Evolutionary conservation across 2,113 vertebrate genomes (phyloP).

Genomic region (Cynoglossus semilaevis): DNA sequence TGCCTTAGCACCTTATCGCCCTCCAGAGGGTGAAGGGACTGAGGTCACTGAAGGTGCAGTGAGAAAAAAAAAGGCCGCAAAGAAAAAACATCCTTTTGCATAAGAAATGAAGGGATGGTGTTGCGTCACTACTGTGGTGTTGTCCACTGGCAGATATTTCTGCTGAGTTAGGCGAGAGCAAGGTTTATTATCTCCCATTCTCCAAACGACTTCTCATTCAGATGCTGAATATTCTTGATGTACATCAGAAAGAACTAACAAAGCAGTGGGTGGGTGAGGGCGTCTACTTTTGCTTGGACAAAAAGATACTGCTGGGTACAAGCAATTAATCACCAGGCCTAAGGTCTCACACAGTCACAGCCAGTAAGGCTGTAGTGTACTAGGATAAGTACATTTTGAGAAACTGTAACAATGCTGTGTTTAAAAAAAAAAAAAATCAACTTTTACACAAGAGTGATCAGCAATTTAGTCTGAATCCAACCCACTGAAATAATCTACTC

Average conservation of each 20-base stretch:
- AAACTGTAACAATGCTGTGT: no score
- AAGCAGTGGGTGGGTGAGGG: constrained; percentile 60
- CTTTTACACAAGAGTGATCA: no score
- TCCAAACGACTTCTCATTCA: constrained; percentile 18
- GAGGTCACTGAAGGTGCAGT: constrained; percentile 13
- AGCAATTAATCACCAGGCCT: constrained; percentile 70
- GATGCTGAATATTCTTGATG: constrained; percentile 35
- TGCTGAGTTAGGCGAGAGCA: not conserved
- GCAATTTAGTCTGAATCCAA: no score
- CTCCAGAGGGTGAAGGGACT: constrained; percentile 15
- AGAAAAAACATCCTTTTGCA: not conserved
- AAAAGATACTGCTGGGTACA: constrained; percentile 67
- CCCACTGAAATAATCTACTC: no score
- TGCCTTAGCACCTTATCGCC: constrained; percentile 50
- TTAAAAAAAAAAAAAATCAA: no score
- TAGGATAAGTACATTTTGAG: no score
- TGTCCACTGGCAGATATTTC: not conserved
- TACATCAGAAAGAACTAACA: constrained; percentile 71
- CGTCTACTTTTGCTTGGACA: constrained; percentile 61
- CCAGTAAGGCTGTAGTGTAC: no score
- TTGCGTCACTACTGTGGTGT: not conserved
- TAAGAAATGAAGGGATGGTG: not conserved
- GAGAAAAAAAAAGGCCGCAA: not conserved
- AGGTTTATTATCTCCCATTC: constrained; percentile 10
- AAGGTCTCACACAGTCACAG: constrained; percentile 52